Evolutionary conservation across 1,140 invertebrate species (phyloP).

Genomic region (Cydia pomonella): DNA sequence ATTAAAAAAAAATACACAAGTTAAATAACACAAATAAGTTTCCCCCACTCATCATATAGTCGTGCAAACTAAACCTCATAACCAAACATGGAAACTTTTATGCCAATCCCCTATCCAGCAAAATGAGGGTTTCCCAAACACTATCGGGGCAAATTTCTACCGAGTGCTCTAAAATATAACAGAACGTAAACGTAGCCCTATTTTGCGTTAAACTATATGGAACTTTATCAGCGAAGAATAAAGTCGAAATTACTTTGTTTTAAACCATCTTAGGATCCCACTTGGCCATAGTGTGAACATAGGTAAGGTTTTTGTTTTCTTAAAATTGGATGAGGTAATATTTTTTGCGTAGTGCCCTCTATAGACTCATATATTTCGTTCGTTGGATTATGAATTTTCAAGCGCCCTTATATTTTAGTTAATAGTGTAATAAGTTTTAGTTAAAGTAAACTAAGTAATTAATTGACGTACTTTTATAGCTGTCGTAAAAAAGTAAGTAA

Average conservation of each 20-base stretch:
- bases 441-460: not conserved
- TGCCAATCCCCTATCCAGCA: not conserved
- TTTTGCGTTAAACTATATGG: not conserved
- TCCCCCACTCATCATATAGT: too few species aligned
- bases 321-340: constrained; percentile 57
- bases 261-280: not conserved
- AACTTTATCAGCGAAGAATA: not conserved
- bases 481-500: too few species aligned
- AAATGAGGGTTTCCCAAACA: not conserved
- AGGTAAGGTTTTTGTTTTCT: constrained; percentile 48
- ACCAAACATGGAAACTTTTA: constrained; percentile 10
- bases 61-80: not conserved
- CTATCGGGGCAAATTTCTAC: constrained; percentile 2
- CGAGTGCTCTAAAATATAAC: constrained; percentile 7
- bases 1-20: too few species aligned
- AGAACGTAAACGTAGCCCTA: not conserved
- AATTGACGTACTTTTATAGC: not conserved
- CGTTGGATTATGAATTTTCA: constrained; percentile 1
- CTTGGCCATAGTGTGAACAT: constrained; percentile 14
- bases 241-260: not conserved
- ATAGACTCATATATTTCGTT: constrained; percentile 43
- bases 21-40: too few species aligned
- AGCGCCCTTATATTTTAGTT: not conserved
- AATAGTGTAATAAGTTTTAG: not conserved
- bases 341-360: constrained; percentile 57